phyloP scores from a whole-genome alignment of 2,797 vertebrate species.

The Rhabdophis nuchalis region DNA sequence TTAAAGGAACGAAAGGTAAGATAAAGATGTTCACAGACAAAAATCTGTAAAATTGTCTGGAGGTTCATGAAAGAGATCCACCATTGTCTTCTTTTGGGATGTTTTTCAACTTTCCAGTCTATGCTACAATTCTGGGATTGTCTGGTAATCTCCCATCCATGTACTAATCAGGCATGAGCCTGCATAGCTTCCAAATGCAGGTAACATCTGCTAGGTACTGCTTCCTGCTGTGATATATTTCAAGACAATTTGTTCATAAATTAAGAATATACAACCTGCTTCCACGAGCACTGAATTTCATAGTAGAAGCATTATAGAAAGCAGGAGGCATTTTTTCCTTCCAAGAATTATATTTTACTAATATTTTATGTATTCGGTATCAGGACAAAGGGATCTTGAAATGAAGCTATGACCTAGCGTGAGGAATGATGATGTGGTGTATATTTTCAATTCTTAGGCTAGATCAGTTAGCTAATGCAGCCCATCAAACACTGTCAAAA shows the following conservation, averaged over 20 bases:
- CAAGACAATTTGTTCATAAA: conserved; percentile 38
- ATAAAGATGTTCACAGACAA: neutral
- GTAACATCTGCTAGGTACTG: neutral
- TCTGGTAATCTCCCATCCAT: neutral
- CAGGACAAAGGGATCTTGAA: neutral
- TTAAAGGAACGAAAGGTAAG: neutral
- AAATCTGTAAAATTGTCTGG: neutral
- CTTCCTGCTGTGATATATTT: neutral
- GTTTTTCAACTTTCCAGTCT: neutral
- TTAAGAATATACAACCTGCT: conserved; percentile 49
- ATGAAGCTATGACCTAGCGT: neutral
- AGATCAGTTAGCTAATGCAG: neutral
- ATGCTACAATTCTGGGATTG: neutral
- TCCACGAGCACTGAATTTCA: conserved; percentile 20
- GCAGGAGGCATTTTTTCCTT: neutral
- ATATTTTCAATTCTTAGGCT: neutral
- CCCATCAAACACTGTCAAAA: neutral
- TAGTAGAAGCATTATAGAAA: conserved; percentile 43
- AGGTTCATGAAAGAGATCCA: neutral
- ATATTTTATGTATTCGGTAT: neutral
- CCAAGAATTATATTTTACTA: neutral
- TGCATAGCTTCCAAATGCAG: neutral
- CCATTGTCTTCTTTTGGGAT: neutral
- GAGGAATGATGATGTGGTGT: neutral
- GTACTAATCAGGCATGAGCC: neutral